A percentile compares a stretch with the other conserved stretches of the same genome.
phyloP scores from a whole-genome alignment of 1,140 invertebrate species.

The Orius insidiosus region DNA sequence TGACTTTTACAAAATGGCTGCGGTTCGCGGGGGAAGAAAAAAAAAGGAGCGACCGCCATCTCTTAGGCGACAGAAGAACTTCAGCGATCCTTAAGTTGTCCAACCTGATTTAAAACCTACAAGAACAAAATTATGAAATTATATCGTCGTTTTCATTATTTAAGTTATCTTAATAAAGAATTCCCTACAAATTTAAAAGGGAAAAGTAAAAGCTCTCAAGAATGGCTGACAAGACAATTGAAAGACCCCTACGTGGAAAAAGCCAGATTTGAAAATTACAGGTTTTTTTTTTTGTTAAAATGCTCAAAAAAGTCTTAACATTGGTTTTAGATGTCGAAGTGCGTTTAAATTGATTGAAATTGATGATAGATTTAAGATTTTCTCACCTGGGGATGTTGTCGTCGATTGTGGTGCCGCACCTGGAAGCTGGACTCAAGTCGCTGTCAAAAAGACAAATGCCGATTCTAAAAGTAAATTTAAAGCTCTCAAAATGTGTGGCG shows the following conservation, averaged over 20 bases:
- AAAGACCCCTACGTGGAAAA: conserved; percentile 83
- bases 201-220: conserved; percentile 44
- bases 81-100: too few species aligned
- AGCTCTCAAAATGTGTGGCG: too few species aligned
- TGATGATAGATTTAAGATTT: conserved; percentile 61
- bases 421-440: conserved; percentile 88
- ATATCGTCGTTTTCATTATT: too few species aligned
- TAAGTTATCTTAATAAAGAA: conserved; percentile 1
- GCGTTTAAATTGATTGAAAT: conserved; percentile 97
- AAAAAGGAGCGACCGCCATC: too few species aligned
- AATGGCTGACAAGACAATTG: conserved; percentile 72
- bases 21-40: too few species aligned
- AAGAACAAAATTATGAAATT: too few species aligned
- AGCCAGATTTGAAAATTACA: conserved; percentile 60
- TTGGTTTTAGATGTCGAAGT: conserved; percentile 74
- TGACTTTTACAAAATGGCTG: too few species aligned
- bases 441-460: conserved; percentile 53
- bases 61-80: too few species aligned
- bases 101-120: too few species aligned
- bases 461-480: conserved; percentile 31
- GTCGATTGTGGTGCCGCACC: conserved; percentile 90
- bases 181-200: conserved; percentile 12
- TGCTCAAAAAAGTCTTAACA: too few species aligned
- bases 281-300: too few species aligned
- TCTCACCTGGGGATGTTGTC: conserved; percentile 62